Evolutionary conservation across 2,797 vertebrate genomes (phyloP).

Genomic region (Echiichthys vipera): DNA sequence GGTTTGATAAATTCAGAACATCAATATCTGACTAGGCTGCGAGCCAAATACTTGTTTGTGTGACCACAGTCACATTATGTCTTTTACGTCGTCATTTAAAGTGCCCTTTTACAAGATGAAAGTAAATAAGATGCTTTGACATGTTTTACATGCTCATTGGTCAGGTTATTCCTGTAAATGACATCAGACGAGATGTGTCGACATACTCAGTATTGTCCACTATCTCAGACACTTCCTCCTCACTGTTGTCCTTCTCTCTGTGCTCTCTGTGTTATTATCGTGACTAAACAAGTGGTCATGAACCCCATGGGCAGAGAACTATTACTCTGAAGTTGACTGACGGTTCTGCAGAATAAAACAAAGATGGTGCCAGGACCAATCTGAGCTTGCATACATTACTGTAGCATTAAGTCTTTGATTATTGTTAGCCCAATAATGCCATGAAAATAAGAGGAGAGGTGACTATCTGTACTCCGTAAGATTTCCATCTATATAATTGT

Average conservation of each 20-base stretch:
- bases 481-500: too few species aligned
- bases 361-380: background rate
- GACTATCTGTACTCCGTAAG: too few species aligned
- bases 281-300: background rate
- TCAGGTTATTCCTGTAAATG: too few species aligned
- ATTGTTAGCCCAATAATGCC: background rate
- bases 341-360: background rate
- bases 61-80: background rate
- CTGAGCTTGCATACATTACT: background rate
- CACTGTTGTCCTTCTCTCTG: background rate
- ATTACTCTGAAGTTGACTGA: background rate
- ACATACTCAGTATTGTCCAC: constrained; percentile 3
- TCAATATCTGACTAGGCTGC: background rate
- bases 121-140: background rate
- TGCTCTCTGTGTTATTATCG: constrained; percentile 2
- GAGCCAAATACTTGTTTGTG: background rate
- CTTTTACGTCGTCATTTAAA: background rate
- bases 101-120: background rate
- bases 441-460: background rate
- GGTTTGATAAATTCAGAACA: background rate
- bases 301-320: background rate
- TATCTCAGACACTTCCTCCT: constrained; percentile 15
- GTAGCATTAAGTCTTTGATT: background rate
- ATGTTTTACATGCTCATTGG: background rate
- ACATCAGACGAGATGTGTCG: constrained; percentile 1